phyloP scores from a whole-genome alignment of 2,113 vertebrate species.

The Ochotona princeps region DNA sequence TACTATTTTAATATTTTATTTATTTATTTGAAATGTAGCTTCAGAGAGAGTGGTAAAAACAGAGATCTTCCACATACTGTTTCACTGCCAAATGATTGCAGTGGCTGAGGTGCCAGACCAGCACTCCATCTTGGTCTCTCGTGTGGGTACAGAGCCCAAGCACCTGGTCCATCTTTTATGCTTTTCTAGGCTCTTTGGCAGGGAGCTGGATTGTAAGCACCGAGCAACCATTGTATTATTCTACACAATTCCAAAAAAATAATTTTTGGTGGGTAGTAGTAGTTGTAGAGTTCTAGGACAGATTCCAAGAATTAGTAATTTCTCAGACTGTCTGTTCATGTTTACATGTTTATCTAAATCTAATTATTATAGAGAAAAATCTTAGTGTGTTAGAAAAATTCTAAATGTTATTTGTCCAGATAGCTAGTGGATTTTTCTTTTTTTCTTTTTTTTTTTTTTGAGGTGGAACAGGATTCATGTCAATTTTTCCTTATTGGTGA shows the following conservation, averaged over 20 bases:
- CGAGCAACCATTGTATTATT: not conserved
- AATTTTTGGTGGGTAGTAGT: slow-evolving; percentile 10
- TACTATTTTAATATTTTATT: too few species aligned
- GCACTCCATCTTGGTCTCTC: too few species aligned
- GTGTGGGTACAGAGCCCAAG: too few species aligned
- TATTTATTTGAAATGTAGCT: too few species aligned
- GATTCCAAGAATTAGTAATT: not conserved
- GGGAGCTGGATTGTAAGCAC: too few species aligned
- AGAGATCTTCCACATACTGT: too few species aligned
- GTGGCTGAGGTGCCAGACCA: too few species aligned
- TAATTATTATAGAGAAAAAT: not conserved
- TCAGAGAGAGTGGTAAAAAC: too few species aligned
- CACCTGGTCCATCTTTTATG: too few species aligned
- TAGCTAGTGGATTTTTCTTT: too few species aligned
- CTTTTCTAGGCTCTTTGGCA: too few species aligned
- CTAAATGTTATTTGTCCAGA: not conserved
- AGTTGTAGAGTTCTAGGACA: slow-evolving; percentile 7
- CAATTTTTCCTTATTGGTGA: not conserved
- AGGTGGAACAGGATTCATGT: not conserved
- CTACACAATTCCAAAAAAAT: not conserved
- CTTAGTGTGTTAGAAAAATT: not conserved
- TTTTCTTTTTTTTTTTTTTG: not conserved
- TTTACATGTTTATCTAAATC: not conserved
- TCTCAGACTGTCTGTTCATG: not conserved
- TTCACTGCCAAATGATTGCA: too few species aligned